Evolutionary conservation across 2,888 invertebrate genomes (phyloP).

Genomic region (Leuctra nigra): DNA sequence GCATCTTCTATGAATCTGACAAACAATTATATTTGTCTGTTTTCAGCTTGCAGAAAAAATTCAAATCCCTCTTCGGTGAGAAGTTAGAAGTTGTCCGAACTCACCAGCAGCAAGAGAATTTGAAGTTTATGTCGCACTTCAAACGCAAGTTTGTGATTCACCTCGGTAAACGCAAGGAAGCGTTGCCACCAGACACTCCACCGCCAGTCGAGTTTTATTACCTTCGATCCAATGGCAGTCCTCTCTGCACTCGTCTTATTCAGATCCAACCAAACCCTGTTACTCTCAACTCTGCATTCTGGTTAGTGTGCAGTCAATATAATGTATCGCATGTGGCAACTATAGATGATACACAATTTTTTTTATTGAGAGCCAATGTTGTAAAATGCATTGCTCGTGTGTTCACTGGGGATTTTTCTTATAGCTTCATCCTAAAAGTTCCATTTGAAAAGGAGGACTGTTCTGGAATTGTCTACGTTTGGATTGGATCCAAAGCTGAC

Average conservation of each 20-base stretch:
- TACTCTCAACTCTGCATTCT: constrained; percentile 88
- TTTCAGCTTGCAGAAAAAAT: constrained; percentile 73
- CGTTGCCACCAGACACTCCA: constrained; percentile 37
- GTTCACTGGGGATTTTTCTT: constrained; percentile 27
- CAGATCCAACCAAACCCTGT: constrained; percentile 83
- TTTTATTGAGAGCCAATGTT: not conserved
- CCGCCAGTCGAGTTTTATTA: constrained; percentile 85
- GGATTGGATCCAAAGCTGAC: constrained; percentile 84
- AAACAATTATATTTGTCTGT: not conserved
- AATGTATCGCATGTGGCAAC: no score
- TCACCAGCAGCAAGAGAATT: constrained; percentile 97
- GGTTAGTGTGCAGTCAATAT: no score
- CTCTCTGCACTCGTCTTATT: constrained; percentile 84
- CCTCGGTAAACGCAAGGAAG: constrained; percentile 69
- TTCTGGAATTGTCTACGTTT: constrained; percentile 89
- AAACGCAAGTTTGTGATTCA: constrained; percentile 90
- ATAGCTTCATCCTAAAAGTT: constrained; percentile 85
- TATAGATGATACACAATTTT: not conserved
- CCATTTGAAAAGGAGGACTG: constrained; percentile 67
- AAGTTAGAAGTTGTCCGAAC: constrained; percentile 92
- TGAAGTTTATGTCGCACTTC: constrained; percentile 97
- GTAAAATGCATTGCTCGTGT: not conserved
- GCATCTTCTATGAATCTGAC: no score
- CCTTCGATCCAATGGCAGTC: constrained; percentile 91
- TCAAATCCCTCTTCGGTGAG: constrained; percentile 79